Conservation (phyloP, 1,140 invertebrate genomes). For the Papilio aristodemus region DNA sequence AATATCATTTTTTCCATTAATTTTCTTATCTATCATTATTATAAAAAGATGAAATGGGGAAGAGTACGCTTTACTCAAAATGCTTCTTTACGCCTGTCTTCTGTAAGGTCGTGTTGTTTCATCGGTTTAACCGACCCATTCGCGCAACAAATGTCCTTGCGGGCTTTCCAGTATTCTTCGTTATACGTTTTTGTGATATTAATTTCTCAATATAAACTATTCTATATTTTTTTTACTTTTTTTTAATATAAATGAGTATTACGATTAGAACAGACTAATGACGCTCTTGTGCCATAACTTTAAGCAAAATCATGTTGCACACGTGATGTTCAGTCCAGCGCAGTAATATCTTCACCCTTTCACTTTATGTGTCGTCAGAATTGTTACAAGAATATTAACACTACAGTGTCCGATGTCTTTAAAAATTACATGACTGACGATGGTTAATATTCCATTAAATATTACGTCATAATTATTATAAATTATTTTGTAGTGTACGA, state of each 20-base stretch:
- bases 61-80: no score
- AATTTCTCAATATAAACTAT: background rate
- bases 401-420: background rate
- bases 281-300: background rate
- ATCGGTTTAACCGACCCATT: no score
- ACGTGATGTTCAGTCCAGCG: background rate
- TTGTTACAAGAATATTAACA: background rate
- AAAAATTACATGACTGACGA: conserved; percentile 8
- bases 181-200: no score
- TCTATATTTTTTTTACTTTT: no score
- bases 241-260: conserved; percentile 1
- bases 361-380: conserved; percentile 6
- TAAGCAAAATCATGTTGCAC: background rate
- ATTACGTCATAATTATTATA: conserved; percentile 2
- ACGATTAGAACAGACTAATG: background rate
- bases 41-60: no score
- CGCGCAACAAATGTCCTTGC: no score
- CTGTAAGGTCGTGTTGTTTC: no score
- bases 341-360: conserved; percentile 4
- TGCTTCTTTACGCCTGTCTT: no score
- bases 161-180: no score
- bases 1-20: no score
- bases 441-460: background rate
- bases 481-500: conserved; percentile 1
- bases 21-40: no score